Base-by-base conservation (phyloP, 2,888 invertebrate genomes). In the Chymomyza caudatula region DNA sequence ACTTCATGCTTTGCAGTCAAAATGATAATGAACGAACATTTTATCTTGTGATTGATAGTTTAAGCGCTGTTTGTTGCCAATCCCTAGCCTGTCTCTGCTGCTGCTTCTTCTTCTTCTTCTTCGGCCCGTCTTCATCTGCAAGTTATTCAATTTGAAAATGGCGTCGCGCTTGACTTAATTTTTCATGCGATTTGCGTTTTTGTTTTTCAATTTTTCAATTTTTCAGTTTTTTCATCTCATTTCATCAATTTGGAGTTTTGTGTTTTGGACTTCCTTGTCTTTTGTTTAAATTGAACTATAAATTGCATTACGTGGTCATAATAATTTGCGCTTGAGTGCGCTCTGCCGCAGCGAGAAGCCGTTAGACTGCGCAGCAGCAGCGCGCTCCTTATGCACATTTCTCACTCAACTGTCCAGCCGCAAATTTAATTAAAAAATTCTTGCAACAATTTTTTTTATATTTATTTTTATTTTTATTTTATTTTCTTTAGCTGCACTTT, bases 351-450 rank as follows among this genome's bases (percentile, higher is more conserved):
- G 29, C 29, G 37, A 53, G 43, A 29, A 43, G n/a, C 43, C 19
- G 49, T 19, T 29, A n/a, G n/a, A 53, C 22, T 69, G 25, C 60
- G 2, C 4, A n/a, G 49, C 17, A 17, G 17, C 49, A 17, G 49
- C 53, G 49, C n/a, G 53, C 64, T 71, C 79, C 74, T 72, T n/a
- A n/a, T n/a, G n/a, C n/a, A 77, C 82, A 81, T 65, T 68, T 73
- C 60, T 65, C 70, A 63, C 71, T 86, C 73, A 74, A 63, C 83
- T 83, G 85, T 80, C 80, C 80, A 62, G 85, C 80, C 80, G 63
- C 80, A 80, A 80, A 77, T 80, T 80, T 80, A 80, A 80, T 80
- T 80, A 80, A 80, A 80, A 80, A 80, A 78, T 82, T 82, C 85
- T 85, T 86, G 74, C 81, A 76, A 57, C 78, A 84, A 20, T 11